Evolutionary conservation across 2,113 vertebrate genomes (phyloP), one percentile per base, ranked within the genome.

Genomic region (Beaufortia kweichowensis): DNA sequence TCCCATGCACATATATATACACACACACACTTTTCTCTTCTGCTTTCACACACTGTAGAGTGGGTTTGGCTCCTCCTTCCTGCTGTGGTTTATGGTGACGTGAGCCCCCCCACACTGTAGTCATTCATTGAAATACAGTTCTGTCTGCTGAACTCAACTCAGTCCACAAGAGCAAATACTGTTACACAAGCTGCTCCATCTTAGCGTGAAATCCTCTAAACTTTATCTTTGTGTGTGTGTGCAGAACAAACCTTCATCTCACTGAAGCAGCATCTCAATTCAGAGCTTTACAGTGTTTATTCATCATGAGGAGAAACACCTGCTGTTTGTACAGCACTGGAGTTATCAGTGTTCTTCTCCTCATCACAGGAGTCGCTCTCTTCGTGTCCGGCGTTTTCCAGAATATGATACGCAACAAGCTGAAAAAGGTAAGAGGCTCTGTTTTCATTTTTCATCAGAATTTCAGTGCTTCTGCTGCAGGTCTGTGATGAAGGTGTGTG

Each of bases 371-470:
- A 23, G 86, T 92, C 43, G 85, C 77, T 1, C 76, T 93, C 17
- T 0, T 88, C 1, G 57, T 83, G 48, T 57, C 50, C 12, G 88
- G 89, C 0, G 75, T 85, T 11, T 90, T 92, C 74, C 86, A 77
- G 41, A 87, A 60, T 0, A 4, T 91, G 0, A 91, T 92, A 70
- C 78, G 85, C 28, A 90, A 91, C 48, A 89, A 89, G 2, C 83
- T 93, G 3, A 92, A 91, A 66, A 85, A 85, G 90, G 92, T 93
- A 88, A 91, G 83, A n/a, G 14, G 28, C 21, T 24, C 3, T 48
- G 21, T 17, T 24, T 35, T 39, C 8, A 24, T n/a, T 17, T 24
- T 35, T 39, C 8, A 24, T 11, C 10, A 21, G 6, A 15, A 35
- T 35, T 19, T 19, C 31, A 33, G 21, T n/a, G n/a, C n/a, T n/a